Conservation (phyloP, 2,113 vertebrate genomes). For the Chlorocebus sabaeus region DNA sequence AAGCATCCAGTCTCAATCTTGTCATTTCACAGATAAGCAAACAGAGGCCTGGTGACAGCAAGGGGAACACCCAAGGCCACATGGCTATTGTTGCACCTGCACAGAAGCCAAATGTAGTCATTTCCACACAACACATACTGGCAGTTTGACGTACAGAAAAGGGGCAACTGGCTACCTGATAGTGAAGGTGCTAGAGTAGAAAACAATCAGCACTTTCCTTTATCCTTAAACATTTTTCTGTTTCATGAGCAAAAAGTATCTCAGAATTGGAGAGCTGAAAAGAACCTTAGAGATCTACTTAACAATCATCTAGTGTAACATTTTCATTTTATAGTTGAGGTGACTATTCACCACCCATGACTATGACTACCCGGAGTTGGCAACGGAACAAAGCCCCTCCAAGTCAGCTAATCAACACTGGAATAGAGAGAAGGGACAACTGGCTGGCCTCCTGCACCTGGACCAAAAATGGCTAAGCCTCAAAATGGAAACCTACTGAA, state of each 20-base stretch:
- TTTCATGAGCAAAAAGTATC: background rate
- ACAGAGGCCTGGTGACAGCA: background rate
- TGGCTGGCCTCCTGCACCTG: background rate
- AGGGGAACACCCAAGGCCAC: background rate
- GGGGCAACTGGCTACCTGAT: background rate
- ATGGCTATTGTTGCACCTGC: background rate
- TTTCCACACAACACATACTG: background rate
- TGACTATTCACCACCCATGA: background rate
- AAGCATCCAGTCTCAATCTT: background rate
- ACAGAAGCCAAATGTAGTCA: background rate
- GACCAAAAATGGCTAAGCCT: background rate
- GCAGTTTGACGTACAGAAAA: background rate
- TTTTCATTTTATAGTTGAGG: slow-evolving; percentile 30
- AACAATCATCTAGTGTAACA: background rate
- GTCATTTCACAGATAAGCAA: background rate
- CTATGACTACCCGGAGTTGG: background rate
- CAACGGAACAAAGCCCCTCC: background rate
- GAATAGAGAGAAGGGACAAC: background rate
- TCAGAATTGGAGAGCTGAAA: background rate
- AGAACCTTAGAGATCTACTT: background rate
- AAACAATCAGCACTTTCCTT: background rate
- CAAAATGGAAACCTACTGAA: background rate
- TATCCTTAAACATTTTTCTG: slow-evolving; percentile 3
- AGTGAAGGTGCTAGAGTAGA: background rate
- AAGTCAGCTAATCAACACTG: background rate